phyloP scores from a whole-genome alignment of 92 coral and sea anemone genomes.

The Meandrina meandrites region DNA sequence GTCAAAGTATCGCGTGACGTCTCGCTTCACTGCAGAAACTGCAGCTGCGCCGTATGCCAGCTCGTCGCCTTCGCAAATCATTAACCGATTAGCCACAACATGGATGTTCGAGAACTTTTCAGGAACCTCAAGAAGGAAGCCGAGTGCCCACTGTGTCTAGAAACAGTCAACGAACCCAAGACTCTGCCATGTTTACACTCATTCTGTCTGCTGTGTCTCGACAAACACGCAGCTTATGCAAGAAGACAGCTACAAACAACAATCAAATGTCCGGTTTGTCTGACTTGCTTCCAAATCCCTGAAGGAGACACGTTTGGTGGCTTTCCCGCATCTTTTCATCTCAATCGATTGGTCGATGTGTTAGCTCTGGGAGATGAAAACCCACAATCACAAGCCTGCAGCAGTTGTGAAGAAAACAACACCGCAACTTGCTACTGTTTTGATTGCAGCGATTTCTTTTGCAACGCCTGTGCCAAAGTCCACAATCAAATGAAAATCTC shows the following conservation, averaged over 20 bases:
- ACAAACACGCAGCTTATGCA: conserved; percentile 1
- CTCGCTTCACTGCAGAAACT: not conserved
- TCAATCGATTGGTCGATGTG: conserved; percentile 34
- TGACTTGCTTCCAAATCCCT: conserved; percentile 8
- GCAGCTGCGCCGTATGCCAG: not conserved
- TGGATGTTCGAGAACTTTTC: conserved; percentile 4
- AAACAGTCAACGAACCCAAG: not conserved
- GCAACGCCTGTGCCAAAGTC: conserved; percentile 10
- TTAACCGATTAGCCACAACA: no score
- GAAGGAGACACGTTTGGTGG: conserved; percentile 12
- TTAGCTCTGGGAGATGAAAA: conserved; percentile 24
- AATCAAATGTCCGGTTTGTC: conserved; percentile 26
- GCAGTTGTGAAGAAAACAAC: conserved; percentile 33
- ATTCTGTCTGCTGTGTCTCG: conserved; percentile 18
- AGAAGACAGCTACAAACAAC: conserved; percentile 15
- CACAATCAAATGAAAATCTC: conserved; percentile 21
- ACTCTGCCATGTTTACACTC: conserved; percentile 5
- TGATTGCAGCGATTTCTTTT: conserved; percentile 15
- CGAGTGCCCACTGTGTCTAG: not conserved
- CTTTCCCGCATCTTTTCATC: conserved; percentile 28
- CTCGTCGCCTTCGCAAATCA: no score
- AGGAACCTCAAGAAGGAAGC: not conserved
- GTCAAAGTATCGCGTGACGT: not conserved
- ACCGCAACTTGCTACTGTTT: conserved; percentile 31
- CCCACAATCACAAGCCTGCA: conserved; percentile 6